Conservation (phyloP, 2,113 vertebrate species). For the Ellobius talpinus region DNA sequence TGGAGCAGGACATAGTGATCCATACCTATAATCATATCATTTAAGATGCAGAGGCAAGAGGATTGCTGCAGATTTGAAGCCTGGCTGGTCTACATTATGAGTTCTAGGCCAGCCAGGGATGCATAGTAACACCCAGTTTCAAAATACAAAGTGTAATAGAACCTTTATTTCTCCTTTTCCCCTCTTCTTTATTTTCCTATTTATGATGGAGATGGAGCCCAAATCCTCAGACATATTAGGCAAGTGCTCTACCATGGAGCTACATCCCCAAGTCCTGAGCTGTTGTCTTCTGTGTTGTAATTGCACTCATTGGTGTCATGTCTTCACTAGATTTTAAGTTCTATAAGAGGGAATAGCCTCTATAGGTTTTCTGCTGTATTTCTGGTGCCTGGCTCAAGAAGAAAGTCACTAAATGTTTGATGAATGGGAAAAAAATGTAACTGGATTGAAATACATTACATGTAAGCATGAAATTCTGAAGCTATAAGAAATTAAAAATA, state of each 20-base stretch:
- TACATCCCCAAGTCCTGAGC: background rate
- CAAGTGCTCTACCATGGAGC: background rate
- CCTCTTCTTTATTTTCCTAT: background rate
- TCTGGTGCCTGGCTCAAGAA: constrained; percentile 34
- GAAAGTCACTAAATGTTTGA: constrained; percentile 31
- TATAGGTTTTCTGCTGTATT: constrained; percentile 18
- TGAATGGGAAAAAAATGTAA: background rate
- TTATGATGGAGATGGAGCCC: background rate
- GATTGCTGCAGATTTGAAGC: background rate
- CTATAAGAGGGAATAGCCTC: background rate
- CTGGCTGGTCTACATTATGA: background rate
- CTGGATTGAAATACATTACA: background rate
- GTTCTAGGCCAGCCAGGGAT: background rate
- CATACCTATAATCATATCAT: background rate
- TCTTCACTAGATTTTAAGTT: constrained; percentile 21
- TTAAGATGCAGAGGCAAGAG: background rate
- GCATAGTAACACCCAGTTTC: background rate
- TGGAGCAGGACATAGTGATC: background rate
- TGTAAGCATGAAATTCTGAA: background rate
- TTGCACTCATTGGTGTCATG: background rate
- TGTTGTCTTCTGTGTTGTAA: constrained; percentile 3
- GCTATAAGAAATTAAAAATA: background rate
- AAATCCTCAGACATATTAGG: background rate
- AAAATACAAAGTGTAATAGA: background rate
- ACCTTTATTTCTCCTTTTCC: background rate